Evolutionary conservation across 1,140 invertebrate species (phyloP).

Genomic region (Bombus sylvicola): DNA sequence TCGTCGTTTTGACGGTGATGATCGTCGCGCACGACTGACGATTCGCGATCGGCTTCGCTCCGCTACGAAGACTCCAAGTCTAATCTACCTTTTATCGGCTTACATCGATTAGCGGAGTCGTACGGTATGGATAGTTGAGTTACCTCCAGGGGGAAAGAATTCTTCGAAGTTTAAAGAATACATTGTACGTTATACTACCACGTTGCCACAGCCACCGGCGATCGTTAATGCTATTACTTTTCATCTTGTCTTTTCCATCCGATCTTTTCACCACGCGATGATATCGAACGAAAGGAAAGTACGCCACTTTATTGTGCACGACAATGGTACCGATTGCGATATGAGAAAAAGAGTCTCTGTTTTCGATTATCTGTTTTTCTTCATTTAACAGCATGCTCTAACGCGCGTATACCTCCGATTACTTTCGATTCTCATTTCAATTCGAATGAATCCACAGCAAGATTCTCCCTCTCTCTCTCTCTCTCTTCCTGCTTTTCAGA

Average conservation of each 20-base stretch:
- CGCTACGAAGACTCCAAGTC: conserved; percentile 57
- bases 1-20: conserved; percentile 57
- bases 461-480: too few species aligned
- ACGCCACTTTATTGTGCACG: too few species aligned
- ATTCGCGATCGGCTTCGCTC: conserved; percentile 53
- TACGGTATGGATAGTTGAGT: conserved; percentile 14
- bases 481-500: too few species aligned
- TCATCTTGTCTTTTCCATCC: background rate
- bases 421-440: too few species aligned
- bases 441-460: too few species aligned
- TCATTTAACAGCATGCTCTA: too few species aligned
- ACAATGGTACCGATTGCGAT: too few species aligned
- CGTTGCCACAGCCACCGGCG: too few species aligned
- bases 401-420: too few species aligned
- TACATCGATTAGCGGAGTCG: conserved; percentile 53
- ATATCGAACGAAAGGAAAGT: too few species aligned
- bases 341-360: too few species aligned
- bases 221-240: background rate
- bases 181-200: background rate
- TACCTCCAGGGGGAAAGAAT: conserved; percentile 24
- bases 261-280: background rate
- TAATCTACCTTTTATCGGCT: conserved; percentile 78
- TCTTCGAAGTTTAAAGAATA: conserved; percentile 7
- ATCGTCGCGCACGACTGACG: conserved; percentile 72
- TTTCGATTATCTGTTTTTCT: too few species aligned